Evolutionary conservation across 2,113 vertebrate genomes (phyloP).

Genomic region (Saccopteryx leptura): DNA sequence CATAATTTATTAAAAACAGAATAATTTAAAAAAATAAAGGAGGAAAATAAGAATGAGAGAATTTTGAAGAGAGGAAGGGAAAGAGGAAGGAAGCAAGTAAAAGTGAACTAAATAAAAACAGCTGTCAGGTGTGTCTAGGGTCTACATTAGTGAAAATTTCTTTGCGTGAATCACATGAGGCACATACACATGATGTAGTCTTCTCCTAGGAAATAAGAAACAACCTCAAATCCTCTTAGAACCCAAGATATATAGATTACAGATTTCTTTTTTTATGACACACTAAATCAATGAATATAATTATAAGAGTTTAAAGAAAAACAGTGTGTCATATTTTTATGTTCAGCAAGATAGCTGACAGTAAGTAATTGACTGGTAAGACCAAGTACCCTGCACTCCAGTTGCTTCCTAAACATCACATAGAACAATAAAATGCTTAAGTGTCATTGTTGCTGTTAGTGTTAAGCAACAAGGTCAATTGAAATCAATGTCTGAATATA

Average conservation of each 20-base stretch:
- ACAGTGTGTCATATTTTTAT: not conserved
- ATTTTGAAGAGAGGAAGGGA: not conserved
- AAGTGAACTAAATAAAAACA: not conserved
- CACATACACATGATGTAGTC: not conserved
- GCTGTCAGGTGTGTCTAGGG: not conserved
- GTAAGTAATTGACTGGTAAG: not conserved
- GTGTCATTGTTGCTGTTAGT: not conserved
- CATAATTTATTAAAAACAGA: not conserved
- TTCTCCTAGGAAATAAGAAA: not conserved
- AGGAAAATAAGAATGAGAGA: not conserved
- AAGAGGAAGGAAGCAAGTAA: not conserved
- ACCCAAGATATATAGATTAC: not conserved
- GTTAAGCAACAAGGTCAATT: conserved; percentile 46
- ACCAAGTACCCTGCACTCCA: not conserved
- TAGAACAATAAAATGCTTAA: conserved; percentile 30
- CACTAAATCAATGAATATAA: not conserved
- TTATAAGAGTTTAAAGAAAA: conserved; percentile 41
- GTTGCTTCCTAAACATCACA: not conserved
- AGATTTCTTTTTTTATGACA: not conserved
- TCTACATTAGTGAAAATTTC: not conserved
- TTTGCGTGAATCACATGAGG: not conserved
- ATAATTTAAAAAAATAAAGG: not conserved
- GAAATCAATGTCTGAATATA: conserved; percentile 60
- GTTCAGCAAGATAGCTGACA: not conserved
- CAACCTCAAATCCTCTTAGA: not conserved